Evolutionary conservation across 2,888 invertebrate genomes (phyloP).

Genomic region (Dynastes hyllus): DNA sequence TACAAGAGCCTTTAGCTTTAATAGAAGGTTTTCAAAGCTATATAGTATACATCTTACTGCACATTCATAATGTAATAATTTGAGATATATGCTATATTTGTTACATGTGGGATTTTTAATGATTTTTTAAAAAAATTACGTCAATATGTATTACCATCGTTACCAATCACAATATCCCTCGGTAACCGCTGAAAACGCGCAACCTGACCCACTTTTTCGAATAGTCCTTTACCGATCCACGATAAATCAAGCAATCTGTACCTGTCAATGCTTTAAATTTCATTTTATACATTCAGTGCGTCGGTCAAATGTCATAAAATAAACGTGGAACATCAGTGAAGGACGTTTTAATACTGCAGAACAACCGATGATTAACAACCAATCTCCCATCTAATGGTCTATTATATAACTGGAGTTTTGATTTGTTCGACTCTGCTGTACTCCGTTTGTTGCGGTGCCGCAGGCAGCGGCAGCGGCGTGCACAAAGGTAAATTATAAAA

Average conservation of each 20-base stretch:
- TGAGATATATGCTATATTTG: too few species aligned
- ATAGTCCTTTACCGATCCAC: constrained; percentile 8
- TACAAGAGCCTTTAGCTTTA: too few species aligned
- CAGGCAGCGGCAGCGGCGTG: constrained; percentile 52
- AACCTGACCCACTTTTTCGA: constrained; percentile 13
- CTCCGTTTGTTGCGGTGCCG: constrained; percentile 56
- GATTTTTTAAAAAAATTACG: background rate
- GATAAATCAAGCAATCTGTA: constrained; percentile 51
- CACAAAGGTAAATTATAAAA: constrained; percentile 62
- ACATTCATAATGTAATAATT: too few species aligned
- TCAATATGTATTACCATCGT: background rate
- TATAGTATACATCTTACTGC: too few species aligned
- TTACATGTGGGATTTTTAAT: background rate
- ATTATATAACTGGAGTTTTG: constrained; percentile 58
- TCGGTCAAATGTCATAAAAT: constrained; percentile 53
- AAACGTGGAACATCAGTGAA: constrained; percentile 21
- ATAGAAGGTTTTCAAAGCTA: too few species aligned
- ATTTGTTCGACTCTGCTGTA: constrained; percentile 59
- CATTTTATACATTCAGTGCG: constrained; percentile 38
- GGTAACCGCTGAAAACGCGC: constrained; percentile 1
- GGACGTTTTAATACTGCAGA: constrained; percentile 44
- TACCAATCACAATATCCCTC: constrained; percentile 5
- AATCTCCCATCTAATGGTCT: constrained; percentile 58
- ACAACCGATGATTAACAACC: constrained; percentile 51
- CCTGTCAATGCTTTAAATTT: constrained; percentile 46